phyloP scores from a whole-genome alignment of 2,797 vertebrate species.

The Fistularia commersonii region DNA sequence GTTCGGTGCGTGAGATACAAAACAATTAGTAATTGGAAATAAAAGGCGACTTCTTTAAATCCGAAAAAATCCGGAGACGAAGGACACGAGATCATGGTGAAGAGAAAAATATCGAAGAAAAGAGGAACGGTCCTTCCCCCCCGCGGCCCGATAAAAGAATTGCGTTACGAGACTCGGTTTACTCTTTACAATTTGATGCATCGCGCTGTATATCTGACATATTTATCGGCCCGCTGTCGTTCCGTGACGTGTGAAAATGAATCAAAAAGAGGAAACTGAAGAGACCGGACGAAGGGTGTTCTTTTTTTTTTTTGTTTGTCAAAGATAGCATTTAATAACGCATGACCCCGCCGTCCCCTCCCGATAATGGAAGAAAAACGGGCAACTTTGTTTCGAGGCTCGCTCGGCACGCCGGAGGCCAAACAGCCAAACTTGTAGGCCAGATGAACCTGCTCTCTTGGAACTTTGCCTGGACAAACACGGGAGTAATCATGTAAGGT shows the following conservation, averaged over 20 bases:
- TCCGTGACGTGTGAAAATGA: conserved; percentile 38
- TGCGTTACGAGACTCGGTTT: conserved; percentile 28
- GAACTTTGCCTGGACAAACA: conserved; percentile 64
- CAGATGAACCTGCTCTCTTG: conserved; percentile 60
- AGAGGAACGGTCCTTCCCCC: conserved; percentile 28
- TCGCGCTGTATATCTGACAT: neutral
- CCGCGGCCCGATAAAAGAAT: conserved; percentile 35
- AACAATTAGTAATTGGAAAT: too few species aligned
- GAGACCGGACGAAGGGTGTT: conserved; percentile 10
- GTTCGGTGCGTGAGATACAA: too few species aligned
- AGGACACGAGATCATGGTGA: too few species aligned
- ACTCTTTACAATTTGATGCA: conserved; percentile 33
- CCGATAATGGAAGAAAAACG: neutral
- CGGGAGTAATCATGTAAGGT: conserved; percentile 52
- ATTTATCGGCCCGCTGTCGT: neutral
- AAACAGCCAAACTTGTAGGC: conserved; percentile 55
- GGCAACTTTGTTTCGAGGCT: neutral
- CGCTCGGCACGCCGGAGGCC: conserved; percentile 41
- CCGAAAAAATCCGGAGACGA: conserved; percentile 30
- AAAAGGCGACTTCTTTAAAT: too few species aligned
- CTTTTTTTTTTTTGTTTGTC: conserved; percentile 1
- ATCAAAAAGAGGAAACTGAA: conserved; percentile 26
- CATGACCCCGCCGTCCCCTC: neutral
- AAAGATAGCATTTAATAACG: too few species aligned
- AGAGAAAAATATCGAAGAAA: conserved; percentile 44